phyloP scores from a whole-genome alignment of 1,140 invertebrate species.

The Lasioglossum albipes region DNA sequence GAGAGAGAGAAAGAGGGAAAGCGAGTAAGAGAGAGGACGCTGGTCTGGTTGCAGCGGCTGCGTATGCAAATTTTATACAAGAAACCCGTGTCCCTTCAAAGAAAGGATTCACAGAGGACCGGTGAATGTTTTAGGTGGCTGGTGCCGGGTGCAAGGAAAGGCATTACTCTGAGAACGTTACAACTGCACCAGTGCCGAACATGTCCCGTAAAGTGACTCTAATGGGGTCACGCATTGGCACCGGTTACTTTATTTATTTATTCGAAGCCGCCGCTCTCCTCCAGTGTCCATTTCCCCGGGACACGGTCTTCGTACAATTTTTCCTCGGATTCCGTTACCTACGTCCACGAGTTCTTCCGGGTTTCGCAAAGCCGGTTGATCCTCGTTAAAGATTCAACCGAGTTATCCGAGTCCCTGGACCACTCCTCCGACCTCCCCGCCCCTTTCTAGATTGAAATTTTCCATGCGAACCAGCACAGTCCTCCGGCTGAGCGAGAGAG shows the following conservation, averaged over 20 bases:
- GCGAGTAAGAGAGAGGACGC: too few relatives aligned
- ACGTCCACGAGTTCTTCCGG: constrained; percentile 27
- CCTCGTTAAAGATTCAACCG: constrained; percentile 78
- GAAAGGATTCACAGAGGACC: constrained; percentile 36
- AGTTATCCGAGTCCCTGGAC: constrained; percentile 72
- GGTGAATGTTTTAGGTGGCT: constrained; percentile 55
- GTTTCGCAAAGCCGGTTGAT: constrained; percentile 54
- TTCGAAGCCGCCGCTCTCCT: constrained; percentile 53
- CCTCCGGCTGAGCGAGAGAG: constrained; percentile 30
- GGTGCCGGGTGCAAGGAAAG: constrained; percentile 13
- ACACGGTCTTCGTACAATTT: constrained; percentile 27
- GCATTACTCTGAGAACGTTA: constrained; percentile 51
- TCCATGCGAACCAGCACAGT: constrained; percentile 70
- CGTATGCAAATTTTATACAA: constrained; percentile 61
- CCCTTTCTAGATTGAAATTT: constrained; percentile 78
- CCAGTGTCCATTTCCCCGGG: constrained; percentile 1
- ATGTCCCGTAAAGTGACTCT: constrained; percentile 69
- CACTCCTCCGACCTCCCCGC: background rate
- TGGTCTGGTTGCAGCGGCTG: constrained; percentile 19
- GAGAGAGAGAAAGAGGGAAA: too few relatives aligned
- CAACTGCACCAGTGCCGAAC: constrained; percentile 37
- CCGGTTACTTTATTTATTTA: constrained; percentile 75
- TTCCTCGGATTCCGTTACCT: constrained; percentile 18
- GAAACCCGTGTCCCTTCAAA: constrained; percentile 48
- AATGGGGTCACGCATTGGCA: constrained; percentile 72